Percentiles rank a stretch among this genome's conserved stretches.
Evolutionary conservation across 1,140 invertebrate genomes (phyloP).

Genomic region (Solenopsis invicta): DNA sequence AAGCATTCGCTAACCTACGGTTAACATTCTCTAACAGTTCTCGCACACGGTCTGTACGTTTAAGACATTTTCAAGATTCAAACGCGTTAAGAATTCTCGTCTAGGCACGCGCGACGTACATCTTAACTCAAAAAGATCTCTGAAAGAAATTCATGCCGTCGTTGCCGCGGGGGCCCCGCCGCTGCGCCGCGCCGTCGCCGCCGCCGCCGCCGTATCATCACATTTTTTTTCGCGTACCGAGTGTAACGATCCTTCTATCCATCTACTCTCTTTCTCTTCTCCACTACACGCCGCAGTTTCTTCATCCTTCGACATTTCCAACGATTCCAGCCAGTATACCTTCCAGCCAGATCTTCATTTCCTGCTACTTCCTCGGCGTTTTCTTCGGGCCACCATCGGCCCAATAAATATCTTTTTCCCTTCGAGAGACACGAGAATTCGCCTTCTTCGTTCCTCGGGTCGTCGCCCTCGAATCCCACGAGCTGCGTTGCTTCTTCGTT

Average conservation of each 20-base stretch:
- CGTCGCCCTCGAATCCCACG: slow-evolving; percentile 53
- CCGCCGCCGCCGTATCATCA: background rate
- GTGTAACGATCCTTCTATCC: slow-evolving; percentile 32
- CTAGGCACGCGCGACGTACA: background rate
- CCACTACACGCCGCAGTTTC: background rate
- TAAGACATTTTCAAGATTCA: slow-evolving; percentile 4
- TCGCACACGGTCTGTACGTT: background rate
- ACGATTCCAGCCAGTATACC: slow-evolving; percentile 20
- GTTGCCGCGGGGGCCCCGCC: slow-evolving; percentile 4
- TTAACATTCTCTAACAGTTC: background rate
- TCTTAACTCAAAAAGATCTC: background rate
- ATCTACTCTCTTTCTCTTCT: background rate
- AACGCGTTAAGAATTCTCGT: slow-evolving; percentile 36
- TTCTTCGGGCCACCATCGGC: slow-evolving; percentile 5
- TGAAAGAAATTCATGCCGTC: slow-evolving; percentile 24
- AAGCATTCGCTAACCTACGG: background rate
- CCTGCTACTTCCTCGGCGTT: slow-evolving; percentile 5
- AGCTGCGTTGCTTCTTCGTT: slow-evolving; percentile 44
- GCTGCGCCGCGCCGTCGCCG: background rate
- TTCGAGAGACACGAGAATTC: slow-evolving; percentile 42
- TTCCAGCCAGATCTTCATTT: slow-evolving; percentile 55
- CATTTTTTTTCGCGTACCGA: slow-evolving; percentile 25
- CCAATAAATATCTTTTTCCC: slow-evolving; percentile 49
- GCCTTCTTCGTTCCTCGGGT: slow-evolving; percentile 12
- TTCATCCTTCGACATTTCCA: slow-evolving; percentile 30